Conservation (phyloP, 1,140 invertebrate genomes). For the Anoplophora glabripennis region DNA sequence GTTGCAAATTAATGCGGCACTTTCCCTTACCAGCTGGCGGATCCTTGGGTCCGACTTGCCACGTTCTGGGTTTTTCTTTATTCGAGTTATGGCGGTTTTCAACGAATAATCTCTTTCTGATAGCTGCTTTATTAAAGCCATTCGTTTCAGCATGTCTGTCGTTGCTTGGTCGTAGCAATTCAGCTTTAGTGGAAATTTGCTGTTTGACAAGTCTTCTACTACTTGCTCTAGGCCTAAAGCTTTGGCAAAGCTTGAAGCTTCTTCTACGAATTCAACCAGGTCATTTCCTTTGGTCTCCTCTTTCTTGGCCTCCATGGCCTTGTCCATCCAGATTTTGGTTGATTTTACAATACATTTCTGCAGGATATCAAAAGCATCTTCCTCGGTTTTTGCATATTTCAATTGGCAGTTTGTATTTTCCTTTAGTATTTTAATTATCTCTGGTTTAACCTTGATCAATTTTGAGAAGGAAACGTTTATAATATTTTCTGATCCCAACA, state of each 20-base stretch:
- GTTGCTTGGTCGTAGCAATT: constrained; percentile 49
- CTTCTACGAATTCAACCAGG: constrained; percentile 51
- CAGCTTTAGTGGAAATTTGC: constrained; percentile 9
- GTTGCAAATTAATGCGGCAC: constrained; percentile 58
- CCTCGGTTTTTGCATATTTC: constrained; percentile 36
- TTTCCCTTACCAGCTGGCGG: constrained; percentile 66
- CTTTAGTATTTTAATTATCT: constrained; percentile 39
- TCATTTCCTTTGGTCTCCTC: constrained; percentile 17
- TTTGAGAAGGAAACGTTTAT: constrained; percentile 40
- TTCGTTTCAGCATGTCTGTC: constrained; percentile 65
- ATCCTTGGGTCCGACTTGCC: constrained; percentile 65
- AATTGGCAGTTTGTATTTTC: constrained; percentile 32
- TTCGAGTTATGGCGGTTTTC: constrained; percentile 57
- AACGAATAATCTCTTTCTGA: constrained; percentile 64
- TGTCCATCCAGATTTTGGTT: constrained; percentile 27
- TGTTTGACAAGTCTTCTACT: constrained; percentile 45
- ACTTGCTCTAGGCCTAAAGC: constrained; percentile 66
- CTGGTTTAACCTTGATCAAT: constrained; percentile 42
- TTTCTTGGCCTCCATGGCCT: constrained; percentile 20
- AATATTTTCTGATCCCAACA: constrained; percentile 26
- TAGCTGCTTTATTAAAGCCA: constrained; percentile 69
- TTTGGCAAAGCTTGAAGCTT: constrained; percentile 68
- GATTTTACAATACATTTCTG: constrained; percentile 37
- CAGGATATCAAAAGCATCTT: constrained; percentile 35
- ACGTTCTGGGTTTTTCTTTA: constrained; percentile 63